phyloP scores from a whole-genome alignment of 2,888 invertebrate species.

The Podotricha telesiphe region DNA sequence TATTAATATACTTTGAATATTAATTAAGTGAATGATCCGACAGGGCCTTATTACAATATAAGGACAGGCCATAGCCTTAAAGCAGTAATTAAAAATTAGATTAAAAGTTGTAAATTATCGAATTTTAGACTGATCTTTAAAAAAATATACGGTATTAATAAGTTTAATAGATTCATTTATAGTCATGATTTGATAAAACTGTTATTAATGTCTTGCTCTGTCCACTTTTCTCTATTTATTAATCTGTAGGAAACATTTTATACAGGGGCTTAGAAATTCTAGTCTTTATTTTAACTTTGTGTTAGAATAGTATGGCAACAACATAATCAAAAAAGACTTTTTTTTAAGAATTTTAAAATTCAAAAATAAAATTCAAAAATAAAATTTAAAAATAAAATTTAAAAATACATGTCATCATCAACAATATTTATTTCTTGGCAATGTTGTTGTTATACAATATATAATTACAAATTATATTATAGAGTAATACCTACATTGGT shows the following conservation, averaged over 20 bases:
- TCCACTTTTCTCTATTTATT: constrained; percentile 68
- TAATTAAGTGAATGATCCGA: constrained; percentile 41
- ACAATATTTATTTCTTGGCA: constrained; percentile 27
- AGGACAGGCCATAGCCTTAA: constrained; percentile 67
- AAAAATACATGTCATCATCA: neutral
- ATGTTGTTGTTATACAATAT: constrained; percentile 43
- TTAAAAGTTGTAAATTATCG: constrained; percentile 75
- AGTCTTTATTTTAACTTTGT: constrained; percentile 53
- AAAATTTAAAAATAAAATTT: constrained; percentile 4
- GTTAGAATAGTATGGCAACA: constrained; percentile 52
- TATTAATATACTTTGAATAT: constrained; percentile 39
- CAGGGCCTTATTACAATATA: constrained; percentile 45
- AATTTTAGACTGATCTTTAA: constrained; percentile 83
- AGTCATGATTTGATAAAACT: constrained; percentile 57
- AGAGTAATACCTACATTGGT: constrained; percentile 49
- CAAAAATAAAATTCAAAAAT: neutral
- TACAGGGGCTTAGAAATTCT: constrained; percentile 66
- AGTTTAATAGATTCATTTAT: constrained; percentile 67
- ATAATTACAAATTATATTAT: constrained; percentile 32
- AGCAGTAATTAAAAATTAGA: constrained; percentile 53
- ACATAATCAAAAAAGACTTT: constrained; percentile 47
- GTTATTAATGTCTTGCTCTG: constrained; percentile 65
- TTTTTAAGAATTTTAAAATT: too few relatives aligned
- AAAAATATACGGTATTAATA: constrained; percentile 76
- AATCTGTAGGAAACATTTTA: constrained; percentile 65